phyloP scores from a whole-genome alignment of 2,888 invertebrate species.

The Trissoscelio sp. region DNA sequence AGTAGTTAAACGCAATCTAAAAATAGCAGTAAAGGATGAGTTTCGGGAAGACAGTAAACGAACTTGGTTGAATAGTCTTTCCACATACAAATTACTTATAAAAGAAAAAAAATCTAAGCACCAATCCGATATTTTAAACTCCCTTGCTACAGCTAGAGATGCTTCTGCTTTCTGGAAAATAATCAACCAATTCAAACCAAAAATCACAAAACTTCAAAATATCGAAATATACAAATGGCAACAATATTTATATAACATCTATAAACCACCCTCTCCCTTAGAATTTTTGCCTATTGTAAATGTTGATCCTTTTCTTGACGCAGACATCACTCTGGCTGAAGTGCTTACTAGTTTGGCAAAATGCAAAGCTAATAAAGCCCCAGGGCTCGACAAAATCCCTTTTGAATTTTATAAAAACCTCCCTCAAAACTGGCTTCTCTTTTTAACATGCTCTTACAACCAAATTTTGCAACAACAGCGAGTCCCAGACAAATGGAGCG shows the following conservation, averaged over 20 bases:
- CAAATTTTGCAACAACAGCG: no score
- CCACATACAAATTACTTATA: neutral
- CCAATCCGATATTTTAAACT: neutral
- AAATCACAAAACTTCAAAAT: neutral
- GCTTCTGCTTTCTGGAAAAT: neutral
- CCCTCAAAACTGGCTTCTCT: slow-evolving; percentile 3
- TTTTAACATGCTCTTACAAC: neutral
- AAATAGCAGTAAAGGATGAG: neutral
- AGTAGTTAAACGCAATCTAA: neutral
- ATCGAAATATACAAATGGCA: neutral
- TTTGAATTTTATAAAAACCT: slow-evolving; percentile 3
- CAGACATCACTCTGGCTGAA: no score
- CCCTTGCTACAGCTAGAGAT: neutral
- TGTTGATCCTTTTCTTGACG: no score
- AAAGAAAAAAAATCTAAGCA: neutral
- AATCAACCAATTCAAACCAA: neutral
- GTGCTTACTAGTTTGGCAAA: neutral
- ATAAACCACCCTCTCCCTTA: neutral
- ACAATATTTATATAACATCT: neutral
- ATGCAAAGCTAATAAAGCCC: neutral
- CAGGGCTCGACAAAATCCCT: neutral
- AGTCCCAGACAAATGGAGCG: slow-evolving; percentile 3
- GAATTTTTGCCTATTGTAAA: no score
- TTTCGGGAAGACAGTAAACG: neutral
- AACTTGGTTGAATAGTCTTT: neutral